Conservation (phyloP, 2,797 vertebrate genomes). For the Danio choprae region DNA sequence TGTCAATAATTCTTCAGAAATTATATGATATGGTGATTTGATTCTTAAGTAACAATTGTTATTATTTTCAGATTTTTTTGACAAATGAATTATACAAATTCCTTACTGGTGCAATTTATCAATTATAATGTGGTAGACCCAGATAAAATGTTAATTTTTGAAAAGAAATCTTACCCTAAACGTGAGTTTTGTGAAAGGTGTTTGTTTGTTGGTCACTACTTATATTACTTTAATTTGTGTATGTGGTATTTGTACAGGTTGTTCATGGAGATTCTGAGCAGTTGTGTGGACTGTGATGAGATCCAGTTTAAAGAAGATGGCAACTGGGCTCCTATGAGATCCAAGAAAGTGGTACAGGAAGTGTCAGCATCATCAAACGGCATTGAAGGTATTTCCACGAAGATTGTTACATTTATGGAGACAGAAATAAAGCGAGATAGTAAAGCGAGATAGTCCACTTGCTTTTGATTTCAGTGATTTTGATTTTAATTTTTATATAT, state of each 20-base stretch:
- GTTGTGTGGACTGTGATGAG: constrained; percentile 95
- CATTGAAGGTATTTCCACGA: constrained; percentile 81
- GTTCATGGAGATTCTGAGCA: constrained; percentile 99
- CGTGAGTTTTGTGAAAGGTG: neutral
- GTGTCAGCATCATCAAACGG: constrained; percentile 90
- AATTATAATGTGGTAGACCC: too few relatives aligned
- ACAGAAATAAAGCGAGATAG: too few relatives aligned
- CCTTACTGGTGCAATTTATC: too few relatives aligned
- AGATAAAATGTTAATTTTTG: too few relatives aligned
- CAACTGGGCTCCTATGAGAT: constrained; percentile 95
- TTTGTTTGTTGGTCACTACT: neutral
- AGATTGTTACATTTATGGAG: neutral
- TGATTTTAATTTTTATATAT: neutral
- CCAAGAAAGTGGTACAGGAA: constrained; percentile 95
- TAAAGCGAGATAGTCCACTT: neutral
- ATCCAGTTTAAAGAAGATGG: constrained; percentile 99
- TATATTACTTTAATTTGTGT: neutral
- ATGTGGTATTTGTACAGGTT: constrained; percentile 76
- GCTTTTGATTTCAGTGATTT: neutral
- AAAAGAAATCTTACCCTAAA: neutral
- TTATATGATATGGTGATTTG: too few relatives aligned
- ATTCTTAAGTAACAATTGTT: too few relatives aligned
- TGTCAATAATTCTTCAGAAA: too few relatives aligned
- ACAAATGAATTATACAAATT: too few relatives aligned
- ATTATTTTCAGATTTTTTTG: too few relatives aligned